phyloP scores from a whole-genome alignment of 1,140 invertebrate genomes.

The Dinoponera quadriceps region DNA sequence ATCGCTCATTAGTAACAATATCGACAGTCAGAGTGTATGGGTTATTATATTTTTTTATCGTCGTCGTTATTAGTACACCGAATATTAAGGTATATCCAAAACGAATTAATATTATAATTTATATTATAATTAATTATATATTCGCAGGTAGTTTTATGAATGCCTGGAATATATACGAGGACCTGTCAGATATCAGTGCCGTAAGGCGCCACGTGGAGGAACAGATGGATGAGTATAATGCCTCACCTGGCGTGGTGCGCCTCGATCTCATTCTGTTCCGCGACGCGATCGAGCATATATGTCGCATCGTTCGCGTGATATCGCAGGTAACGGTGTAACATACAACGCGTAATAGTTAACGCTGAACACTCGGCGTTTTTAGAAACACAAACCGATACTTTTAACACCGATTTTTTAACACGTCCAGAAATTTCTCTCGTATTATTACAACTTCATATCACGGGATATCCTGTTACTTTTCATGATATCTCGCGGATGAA shows the following conservation, averaged over 20 bases:
- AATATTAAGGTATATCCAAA: neutral
- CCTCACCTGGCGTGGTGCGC: conserved; percentile 89
- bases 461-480: too few relatives aligned
- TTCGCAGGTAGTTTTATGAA: conserved; percentile 90
- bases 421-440: too few relatives aligned
- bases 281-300: conserved; percentile 94
- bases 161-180: conserved; percentile 91
- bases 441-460: too few relatives aligned
- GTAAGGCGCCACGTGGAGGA: conserved; percentile 89
- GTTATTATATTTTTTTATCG: conserved; percentile 8
- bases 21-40: neutral
- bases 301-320: conserved; percentile 92
- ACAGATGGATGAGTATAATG: conserved; percentile 93
- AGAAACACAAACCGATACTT: too few relatives aligned
- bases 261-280: conserved; percentile 94
- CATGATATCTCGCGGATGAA: too few relatives aligned
- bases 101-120: conserved; percentile 29
- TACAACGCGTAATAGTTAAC: neutral
- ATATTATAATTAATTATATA: too few relatives aligned
- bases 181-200: conserved; percentile 88
- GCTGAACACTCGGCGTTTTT: neutral
- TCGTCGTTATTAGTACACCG: neutral
- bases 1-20: neutral
- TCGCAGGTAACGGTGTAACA: conserved; percentile 87
- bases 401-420: too few relatives aligned